phyloP scores from a whole-genome alignment of 2,888 invertebrate genomes.

The Ophion obscuratus region DNA sequence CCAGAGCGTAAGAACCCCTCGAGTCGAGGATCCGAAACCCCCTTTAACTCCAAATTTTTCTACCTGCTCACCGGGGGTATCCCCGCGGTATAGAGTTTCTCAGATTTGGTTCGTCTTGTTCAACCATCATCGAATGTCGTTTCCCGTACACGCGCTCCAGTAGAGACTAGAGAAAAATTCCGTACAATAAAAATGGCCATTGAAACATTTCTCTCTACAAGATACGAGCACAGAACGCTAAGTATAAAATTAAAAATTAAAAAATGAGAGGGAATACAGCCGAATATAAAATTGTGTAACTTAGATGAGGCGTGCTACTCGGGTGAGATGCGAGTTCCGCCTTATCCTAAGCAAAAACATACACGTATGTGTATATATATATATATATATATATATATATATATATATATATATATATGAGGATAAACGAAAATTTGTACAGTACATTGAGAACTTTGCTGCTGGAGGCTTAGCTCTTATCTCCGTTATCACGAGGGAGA shows the following conservation, averaged over 20 bases:
- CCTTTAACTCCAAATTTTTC: slow-evolving; percentile 64
- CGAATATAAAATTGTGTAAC: slow-evolving; percentile 19
- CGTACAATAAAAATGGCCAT: slow-evolving; percentile 14
- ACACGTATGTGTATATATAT: too few relatives aligned
- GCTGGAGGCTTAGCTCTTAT: slow-evolving; percentile 76
- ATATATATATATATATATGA: slow-evolving; percentile 13
- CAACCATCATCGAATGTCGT: slow-evolving; percentile 16
- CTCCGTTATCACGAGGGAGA: slow-evolving; percentile 78
- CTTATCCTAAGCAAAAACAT: slow-evolving; percentile 51
- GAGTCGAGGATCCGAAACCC: slow-evolving; percentile 48
- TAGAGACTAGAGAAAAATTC: slow-evolving; percentile 21
- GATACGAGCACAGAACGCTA: not conserved
- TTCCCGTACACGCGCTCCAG: slow-evolving; percentile 4
- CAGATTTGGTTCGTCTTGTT: slow-evolving; percentile 58
- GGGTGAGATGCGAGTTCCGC: slow-evolving; percentile 24
- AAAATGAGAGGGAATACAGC: not conserved
- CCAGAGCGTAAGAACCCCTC: not conserved
- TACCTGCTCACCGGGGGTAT: slow-evolving; percentile 43
- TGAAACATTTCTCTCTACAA: not conserved
- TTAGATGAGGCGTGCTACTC: slow-evolving; percentile 2
- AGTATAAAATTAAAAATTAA: not conserved
- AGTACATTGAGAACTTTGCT: slow-evolving; percentile 14
- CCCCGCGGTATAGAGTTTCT: slow-evolving; percentile 41
- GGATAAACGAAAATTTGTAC: slow-evolving; percentile 8
- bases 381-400: slow-evolving; percentile 5